These are phyloP conservation scores for Lutraria lutraria DNA, from an alignment of 2,888 invertebrate genomes.

Conservation along the genomic window DNA sequence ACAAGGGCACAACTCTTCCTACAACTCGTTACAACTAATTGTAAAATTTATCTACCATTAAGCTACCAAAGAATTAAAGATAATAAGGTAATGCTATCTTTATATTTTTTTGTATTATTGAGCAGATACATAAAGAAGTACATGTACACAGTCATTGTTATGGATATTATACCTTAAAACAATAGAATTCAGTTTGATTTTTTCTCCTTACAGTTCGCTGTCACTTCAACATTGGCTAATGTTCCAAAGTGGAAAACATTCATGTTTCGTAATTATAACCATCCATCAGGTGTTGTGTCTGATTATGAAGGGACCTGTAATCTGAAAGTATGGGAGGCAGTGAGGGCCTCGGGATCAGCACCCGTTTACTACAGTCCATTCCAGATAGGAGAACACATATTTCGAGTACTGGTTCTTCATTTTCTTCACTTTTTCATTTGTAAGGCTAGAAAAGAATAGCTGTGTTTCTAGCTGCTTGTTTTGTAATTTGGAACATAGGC, in stretches of 20 bases:
- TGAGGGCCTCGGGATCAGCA: constrained; percentile 95
- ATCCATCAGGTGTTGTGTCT: constrained; percentile 88
- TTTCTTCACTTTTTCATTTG: background rate
- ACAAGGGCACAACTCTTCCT: too few relatives aligned
- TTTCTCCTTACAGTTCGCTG: constrained; percentile 79
- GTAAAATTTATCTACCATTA: too few relatives aligned
- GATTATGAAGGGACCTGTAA: constrained; percentile 90
- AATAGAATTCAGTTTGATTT: too few relatives aligned
- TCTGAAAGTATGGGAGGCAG: constrained; percentile 93
- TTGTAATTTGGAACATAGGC: too few relatives aligned
- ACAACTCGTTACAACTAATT: too few relatives aligned
- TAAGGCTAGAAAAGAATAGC: background rate
- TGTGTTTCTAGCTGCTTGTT: too few relatives aligned
- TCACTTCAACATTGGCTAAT: constrained; percentile 83
- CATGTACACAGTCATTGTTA: too few relatives aligned
- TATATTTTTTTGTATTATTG: too few relatives aligned
- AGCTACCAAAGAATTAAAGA: too few relatives aligned
- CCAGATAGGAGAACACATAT: constrained; percentile 79
- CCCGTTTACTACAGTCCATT: constrained; percentile 94
- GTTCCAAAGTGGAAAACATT: constrained; percentile 80
- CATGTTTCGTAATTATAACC: constrained; percentile 94
- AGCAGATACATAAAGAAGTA: too few relatives aligned
- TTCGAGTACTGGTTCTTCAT: constrained; percentile 78
- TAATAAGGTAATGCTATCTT: too few relatives aligned
- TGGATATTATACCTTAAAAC: too few relatives aligned